phyloP scores from a whole-genome alignment of 2,888 invertebrate species.

The Andrena hattorfiana region DNA sequence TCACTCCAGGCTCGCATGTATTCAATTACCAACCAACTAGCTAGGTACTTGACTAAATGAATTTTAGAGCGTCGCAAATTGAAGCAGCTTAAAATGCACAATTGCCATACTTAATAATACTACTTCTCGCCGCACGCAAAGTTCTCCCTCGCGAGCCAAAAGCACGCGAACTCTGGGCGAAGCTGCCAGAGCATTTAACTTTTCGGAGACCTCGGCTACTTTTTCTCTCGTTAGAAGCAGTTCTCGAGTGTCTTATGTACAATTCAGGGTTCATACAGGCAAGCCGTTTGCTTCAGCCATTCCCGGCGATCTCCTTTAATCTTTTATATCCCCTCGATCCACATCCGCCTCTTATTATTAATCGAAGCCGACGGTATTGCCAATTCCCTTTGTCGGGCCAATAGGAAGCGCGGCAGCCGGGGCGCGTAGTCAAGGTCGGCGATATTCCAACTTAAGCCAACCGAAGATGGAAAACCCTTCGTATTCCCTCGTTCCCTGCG shows the following conservation, averaged over 20 bases:
- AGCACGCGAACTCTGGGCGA: slow-evolving; percentile 2
- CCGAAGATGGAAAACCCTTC: slow-evolving; percentile 33
- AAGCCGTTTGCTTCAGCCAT: too few species aligned
- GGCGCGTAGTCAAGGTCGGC: slow-evolving; percentile 40
- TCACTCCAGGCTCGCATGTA: background rate
- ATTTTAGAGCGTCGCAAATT: background rate
- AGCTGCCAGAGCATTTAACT: background rate
- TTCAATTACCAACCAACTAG: background rate
- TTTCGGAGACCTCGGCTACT: background rate
- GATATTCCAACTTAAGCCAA: slow-evolving; percentile 44
- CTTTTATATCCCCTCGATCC: background rate
- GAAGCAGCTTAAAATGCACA: slow-evolving; percentile 15
- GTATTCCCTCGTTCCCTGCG: slow-evolving; percentile 10
- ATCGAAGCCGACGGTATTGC: slow-evolving; percentile 8
- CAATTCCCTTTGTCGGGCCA: slow-evolving; percentile 27
- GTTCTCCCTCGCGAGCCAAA: slow-evolving; percentile 5
- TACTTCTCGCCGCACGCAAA: slow-evolving; percentile 12
- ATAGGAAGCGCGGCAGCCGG: background rate
- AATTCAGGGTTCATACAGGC: background rate
- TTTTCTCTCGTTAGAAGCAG: slow-evolving; percentile 6
- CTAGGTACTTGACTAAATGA: background rate
- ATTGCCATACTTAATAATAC: slow-evolving; percentile 13
- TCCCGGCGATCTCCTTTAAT: too few species aligned
- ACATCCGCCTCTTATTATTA: background rate
- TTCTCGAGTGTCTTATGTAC: background rate